These are phyloP conservation scores for Chymomyza caudatula DNA, from an alignment of 2,888 invertebrate species.

Conservation along the genomic window DNA sequence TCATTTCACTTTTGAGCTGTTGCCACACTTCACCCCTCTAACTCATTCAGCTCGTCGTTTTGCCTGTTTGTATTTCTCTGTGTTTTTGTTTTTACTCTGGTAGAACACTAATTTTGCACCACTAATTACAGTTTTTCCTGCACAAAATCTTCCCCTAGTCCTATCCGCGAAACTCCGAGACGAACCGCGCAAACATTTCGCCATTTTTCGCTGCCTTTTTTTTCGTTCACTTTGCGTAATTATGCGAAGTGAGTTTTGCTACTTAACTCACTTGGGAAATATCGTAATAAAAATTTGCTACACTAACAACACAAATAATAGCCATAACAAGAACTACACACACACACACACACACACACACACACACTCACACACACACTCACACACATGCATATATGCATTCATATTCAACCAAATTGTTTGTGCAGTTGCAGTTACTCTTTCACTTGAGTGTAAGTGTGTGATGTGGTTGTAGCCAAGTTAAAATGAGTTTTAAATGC, in stretches of 20 bases:
- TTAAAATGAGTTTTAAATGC: neutral
- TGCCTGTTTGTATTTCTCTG: neutral
- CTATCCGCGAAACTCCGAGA: neutral
- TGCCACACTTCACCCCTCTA: neutral
- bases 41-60: neutral
- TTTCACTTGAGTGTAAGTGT: neutral
- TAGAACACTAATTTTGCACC: conserved; percentile 70
- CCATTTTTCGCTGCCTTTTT: neutral
- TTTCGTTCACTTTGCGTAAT: conserved; percentile 48
- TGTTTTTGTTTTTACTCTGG: conserved; percentile 37
- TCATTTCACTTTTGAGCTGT: conserved; percentile 52
- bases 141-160: neutral
- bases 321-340: conserved; percentile 18
- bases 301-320: conserved; percentile 72
- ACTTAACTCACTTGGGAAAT: conserved; percentile 67
- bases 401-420: neutral
- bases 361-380: conserved; percentile 36
- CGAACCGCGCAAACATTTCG: neutral
- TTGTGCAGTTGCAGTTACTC: conserved; percentile 8
- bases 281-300: conserved; percentile 57
- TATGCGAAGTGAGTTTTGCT: conserved; percentile 57
- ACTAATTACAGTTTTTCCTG: conserved; percentile 62
- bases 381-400: conserved; percentile 45
- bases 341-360: conserved; percentile 49
- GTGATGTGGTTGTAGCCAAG: too few relatives aligned